Base-by-base conservation (phyloP, 2,797 vertebrate genomes). In the Alcedo quadribrachys region DNA sequence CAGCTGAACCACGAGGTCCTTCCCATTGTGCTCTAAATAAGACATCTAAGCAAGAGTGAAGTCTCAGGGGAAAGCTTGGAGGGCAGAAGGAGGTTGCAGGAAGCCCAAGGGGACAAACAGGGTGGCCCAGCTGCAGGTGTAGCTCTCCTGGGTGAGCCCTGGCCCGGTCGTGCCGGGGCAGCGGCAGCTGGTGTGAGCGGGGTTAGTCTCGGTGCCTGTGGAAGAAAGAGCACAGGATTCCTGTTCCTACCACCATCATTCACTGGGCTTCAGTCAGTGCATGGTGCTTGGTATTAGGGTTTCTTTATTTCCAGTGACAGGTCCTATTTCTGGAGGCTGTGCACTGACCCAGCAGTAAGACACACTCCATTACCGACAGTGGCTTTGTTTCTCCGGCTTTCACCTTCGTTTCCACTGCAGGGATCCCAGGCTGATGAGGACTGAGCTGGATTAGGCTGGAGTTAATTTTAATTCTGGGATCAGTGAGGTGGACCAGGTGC, bases 261-360 rank as follows among this genome's bases (percentile, higher is more conserved):
- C 42, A 14, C 55, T n/a, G 60, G 57, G 42, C 67, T 65, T 22
- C 81, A 30, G n/a, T 35, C 73, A 53, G 20, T 12, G 42, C 75
- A 45, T 62, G 78, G 60, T 28, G 48, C 60, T 69, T 24, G 60
- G 46, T 12, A 2, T 33, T 19, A 6, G 3, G 1, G 17, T 76
- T 46, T 21, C 78, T 60, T 67, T 40, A 69, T 83, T 81, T 32
- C 67, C 77, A 76, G 80, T 68, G 85, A 82, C 68, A 69, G 55
- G 37, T 57, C 62, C 66, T 70, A 14, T 74, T 77, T 51, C 87
- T 78, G 68, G 79, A 55, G 71, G 65, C 86, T 77, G 79, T 71
- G 73, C 27, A 69, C 80, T 78, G 69, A 74, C 79, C 60, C 68
- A 62, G 85, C 87, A 80, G 87, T 58, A 24, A 65, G 33, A 42